Conservation (phyloP, 2,888 invertebrate species). For the Trissoscelio sp. region DNA sequence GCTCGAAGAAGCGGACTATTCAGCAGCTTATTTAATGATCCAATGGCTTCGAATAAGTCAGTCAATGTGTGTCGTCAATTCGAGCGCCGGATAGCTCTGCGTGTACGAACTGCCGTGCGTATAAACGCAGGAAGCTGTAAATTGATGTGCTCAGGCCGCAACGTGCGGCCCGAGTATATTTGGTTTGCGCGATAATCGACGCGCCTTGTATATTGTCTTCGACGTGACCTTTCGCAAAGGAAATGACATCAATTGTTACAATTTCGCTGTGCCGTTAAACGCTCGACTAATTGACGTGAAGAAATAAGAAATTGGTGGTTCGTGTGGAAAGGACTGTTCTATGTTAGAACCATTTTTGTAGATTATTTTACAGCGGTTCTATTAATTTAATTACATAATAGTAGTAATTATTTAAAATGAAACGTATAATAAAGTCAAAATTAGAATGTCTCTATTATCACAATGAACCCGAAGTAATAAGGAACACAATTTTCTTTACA, state of each 20-base stretch:
- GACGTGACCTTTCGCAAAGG: slow-evolving; percentile 54
- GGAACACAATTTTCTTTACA: too few relatives aligned
- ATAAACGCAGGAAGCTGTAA: slow-evolving; percentile 78
- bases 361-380: too few relatives aligned
- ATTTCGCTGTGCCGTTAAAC: slow-evolving; percentile 33
- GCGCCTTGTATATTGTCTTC: slow-evolving; percentile 60
- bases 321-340: too few relatives aligned
- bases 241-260: slow-evolving; percentile 56
- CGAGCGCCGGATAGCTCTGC: slow-evolving; percentile 44
- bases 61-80: slow-evolving; percentile 48
- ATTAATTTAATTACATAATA: too few relatives aligned
- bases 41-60: slow-evolving; percentile 47
- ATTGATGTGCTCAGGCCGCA: slow-evolving; percentile 73
- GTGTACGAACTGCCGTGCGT: slow-evolving; percentile 63
- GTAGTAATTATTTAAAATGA: too few relatives aligned
- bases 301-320: too few relatives aligned
- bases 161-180: slow-evolving; percentile 51
- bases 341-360: too few relatives aligned
- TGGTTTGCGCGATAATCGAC: slow-evolving; percentile 60
- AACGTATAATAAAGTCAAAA: too few relatives aligned
- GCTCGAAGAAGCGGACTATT: slow-evolving; percentile 45
- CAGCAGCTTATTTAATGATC: slow-evolving; percentile 55
- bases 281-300: background rate
- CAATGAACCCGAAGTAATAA: too few relatives aligned
- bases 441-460: too few relatives aligned